Base-by-base conservation (phyloP, 2,113 vertebrate genomes). In the Sorex fumeus region DNA sequence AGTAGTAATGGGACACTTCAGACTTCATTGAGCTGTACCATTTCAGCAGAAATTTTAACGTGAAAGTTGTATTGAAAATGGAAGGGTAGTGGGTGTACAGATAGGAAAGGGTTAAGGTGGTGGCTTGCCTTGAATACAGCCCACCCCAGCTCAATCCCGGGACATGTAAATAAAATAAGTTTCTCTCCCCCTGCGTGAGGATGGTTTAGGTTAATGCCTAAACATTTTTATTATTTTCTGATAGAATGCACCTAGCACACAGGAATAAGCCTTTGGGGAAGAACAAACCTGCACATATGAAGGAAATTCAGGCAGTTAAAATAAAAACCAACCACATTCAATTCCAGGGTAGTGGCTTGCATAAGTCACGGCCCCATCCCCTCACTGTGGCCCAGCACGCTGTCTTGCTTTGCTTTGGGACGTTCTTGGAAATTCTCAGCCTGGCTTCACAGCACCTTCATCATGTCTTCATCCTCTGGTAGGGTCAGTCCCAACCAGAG, bases 291-390 rank as follows among this genome's bases (percentile, higher is more conserved):
- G 16, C 21, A 83, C 91, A 15, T 36, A 43, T 86, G 85, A 91
- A 88, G 94, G 89, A 90, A 84, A 6, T 23, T 91, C 32, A 90
- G 60, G 30, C 50, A 75, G 91, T 80, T 64, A 69, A 94, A 93
- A 91, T 45, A 81, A 96, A 92, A 87, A 84, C 95, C 64, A 57
- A 83, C 83, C 69, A 77, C 66, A 88, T 66, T 94, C 67, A 94
- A 64, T 79, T 83, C 43, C 90, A 95, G 86, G 87, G 45, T 70
- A 70, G 91, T 85, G 76, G 88, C 69, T 40, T 40, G 70, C 92
- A 88, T 11, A 3, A 79, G 10, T 95, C 87, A 32, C 67, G 86
- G 79, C 27, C 45, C 47, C 67, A 64, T 30, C 83, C 50, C 69
- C 36, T 12, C 0, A 3, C 32, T 28, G 19, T 5, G 6, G 34